Base-by-base conservation (phyloP, 2,113 vertebrate species). In the Ornithorhynchus anatinus region DNA sequence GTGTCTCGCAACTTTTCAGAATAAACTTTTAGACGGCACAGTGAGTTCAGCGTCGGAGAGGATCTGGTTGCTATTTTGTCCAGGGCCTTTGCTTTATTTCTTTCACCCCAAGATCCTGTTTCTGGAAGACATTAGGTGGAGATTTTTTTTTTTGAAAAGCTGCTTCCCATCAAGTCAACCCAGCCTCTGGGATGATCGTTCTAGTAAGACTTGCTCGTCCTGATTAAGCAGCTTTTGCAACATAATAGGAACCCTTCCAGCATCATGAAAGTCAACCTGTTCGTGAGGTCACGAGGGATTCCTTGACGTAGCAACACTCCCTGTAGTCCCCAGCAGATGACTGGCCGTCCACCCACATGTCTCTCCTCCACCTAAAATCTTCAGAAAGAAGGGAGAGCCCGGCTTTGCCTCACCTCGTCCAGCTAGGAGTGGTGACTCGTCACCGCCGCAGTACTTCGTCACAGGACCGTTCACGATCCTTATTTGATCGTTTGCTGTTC, bases 401-500 rank as follows among this genome's bases (percentile, higher is more conserved):
- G n/a, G n/a, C n/a, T n/a, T 88, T 85, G 80, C 69, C 67, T 59
- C 80, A 77, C 75, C 19, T 7, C 17, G 32, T 62, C 40, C 53
- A 78, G 76, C 57, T 64, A 69, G 63, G 79, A 86, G 75, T 75
- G 67, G 73, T 69, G 72, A 79, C 68, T 77, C 84, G 53, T 66
- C 63, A 82, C 35, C 82, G 51, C 54, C 73, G 79, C 76, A 69
- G 33, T 39, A 45, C 9, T 43, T 77, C 50, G 75, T 65, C 74
- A 48, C 37, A 62, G 66, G 77, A 75, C 33, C 72, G 38, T 56
- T 81, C 75, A 31, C 79, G 80, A 85, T 86, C 79, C 83, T 58
- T 84, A 79, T 85, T 81, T 86, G 84, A 80, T 83, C 81, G 65
- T 81, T 86, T 85, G 72, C 70, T 80, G 86, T 86, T 75, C 71